A percentile compares a stretch with the other conserved stretches of the same genome.
phyloP scores from a whole-genome alignment of 2,113 vertebrate genomes.

The Oreochromis tanganicae region DNA sequence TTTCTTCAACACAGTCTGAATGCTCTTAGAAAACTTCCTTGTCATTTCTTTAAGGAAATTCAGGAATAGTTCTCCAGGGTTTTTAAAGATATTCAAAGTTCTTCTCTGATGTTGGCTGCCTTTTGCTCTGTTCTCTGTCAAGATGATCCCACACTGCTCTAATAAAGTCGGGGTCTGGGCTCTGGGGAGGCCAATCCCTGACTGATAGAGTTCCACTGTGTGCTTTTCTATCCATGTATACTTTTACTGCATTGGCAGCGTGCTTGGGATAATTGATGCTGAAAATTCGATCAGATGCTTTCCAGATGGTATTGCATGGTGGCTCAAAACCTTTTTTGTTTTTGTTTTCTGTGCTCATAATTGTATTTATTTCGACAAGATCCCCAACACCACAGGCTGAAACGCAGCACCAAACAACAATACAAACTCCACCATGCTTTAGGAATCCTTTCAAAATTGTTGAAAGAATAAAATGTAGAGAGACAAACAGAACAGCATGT shows the following conservation, averaged over 20 bases:
- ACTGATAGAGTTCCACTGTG: background rate
- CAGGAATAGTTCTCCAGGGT: background rate
- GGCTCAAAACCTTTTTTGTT: background rate
- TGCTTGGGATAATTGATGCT: background rate
- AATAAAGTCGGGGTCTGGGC: background rate
- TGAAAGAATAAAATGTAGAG: background rate
- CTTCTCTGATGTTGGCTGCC: background rate
- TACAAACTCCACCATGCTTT: background rate
- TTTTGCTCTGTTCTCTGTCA: background rate
- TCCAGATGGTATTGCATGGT: background rate
- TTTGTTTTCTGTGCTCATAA: background rate
- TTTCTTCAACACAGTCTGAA: background rate
- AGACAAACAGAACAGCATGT: background rate
- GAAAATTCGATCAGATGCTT: background rate
- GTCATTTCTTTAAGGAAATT: background rate
- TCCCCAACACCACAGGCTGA: background rate
- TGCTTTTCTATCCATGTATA: background rate
- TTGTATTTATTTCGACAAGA: background rate
- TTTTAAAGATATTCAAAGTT: background rate
- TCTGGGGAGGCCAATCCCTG: background rate
- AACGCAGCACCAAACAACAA: background rate
- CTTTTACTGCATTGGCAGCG: background rate
- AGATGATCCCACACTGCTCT: background rate
- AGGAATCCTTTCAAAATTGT: background rate
- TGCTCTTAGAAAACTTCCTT: background rate